phyloP scores from a whole-genome alignment of 2,888 invertebrate species.

The Lithophane socia region DNA sequence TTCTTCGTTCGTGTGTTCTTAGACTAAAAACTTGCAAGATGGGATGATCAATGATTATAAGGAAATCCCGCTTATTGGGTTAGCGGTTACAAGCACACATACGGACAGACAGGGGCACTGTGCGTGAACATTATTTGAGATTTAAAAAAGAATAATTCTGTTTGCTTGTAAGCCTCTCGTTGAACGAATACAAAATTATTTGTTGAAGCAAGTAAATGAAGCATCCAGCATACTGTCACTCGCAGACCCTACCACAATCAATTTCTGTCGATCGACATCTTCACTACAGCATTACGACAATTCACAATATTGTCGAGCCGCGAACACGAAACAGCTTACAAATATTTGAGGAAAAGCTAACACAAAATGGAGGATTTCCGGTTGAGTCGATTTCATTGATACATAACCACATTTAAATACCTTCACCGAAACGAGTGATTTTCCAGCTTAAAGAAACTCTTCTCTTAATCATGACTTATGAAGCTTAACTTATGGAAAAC shows the following conservation, averaged over 20 bases:
- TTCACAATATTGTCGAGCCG: conserved; percentile 5
- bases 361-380: conserved; percentile 2
- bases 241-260: neutral
- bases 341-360: neutral
- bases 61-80: neutral
- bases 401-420: neutral
- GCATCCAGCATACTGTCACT: neutral
- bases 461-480: neutral
- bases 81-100: no score
- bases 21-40: neutral
- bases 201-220: neutral
- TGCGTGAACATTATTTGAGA: neutral
- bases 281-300: conserved; percentile 3
- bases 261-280: conserved; percentile 4
- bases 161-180: neutral
- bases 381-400: neutral
- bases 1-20: neutral
- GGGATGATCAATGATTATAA: neutral
- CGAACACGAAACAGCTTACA: neutral
- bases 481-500: neutral
- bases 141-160: neutral
- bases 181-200: neutral
- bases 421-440: neutral
- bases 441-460: neutral
- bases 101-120: neutral